phyloP scores from a whole-genome alignment of 2,113 vertebrate genomes.

The Trematocara zebra region DNA sequence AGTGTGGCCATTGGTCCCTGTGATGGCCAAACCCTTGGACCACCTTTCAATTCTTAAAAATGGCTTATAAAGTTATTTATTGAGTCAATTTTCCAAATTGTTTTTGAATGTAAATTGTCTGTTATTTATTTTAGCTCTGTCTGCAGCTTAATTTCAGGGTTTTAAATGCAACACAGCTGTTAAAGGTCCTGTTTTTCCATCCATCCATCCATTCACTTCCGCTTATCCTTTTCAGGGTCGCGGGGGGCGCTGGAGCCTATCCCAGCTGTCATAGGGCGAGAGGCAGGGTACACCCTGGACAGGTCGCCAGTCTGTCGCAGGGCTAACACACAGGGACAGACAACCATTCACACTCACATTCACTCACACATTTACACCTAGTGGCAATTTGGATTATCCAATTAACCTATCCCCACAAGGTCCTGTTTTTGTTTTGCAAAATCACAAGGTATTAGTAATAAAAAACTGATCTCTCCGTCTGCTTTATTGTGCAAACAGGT shows the following conservation, averaged over 20 bases:
- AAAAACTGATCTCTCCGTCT: not conserved
- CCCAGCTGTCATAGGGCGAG: too few species aligned
- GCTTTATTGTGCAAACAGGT: conserved; percentile 20
- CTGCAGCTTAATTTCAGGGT: not conserved
- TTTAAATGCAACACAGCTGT: not conserved
- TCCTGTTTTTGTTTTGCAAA: not conserved
- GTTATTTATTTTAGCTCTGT: not conserved
- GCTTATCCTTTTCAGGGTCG: too few species aligned
- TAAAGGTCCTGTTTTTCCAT: not conserved
- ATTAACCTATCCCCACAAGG: not conserved
- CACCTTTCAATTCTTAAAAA: not conserved
- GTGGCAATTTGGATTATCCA: too few species aligned
- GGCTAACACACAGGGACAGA: too few species aligned
- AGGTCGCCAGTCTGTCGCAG: too few species aligned
- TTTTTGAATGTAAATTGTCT: not conserved
- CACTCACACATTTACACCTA: too few species aligned
- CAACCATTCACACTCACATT: too few species aligned
- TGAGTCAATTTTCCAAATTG: not conserved
- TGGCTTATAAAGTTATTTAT: not conserved
- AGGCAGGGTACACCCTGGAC: too few species aligned
- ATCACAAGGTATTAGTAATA: not conserved
- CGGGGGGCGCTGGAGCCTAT: too few species aligned
- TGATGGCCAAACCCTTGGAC: not conserved
- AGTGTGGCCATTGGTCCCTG: not conserved
- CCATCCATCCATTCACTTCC: too few species aligned